A percentile compares a stretch with the other conserved stretches of the same genome.
phyloP scores from a whole-genome alignment of 35 echinoderm and acorn worm genomes.

The Apostichopus californicus region DNA sequence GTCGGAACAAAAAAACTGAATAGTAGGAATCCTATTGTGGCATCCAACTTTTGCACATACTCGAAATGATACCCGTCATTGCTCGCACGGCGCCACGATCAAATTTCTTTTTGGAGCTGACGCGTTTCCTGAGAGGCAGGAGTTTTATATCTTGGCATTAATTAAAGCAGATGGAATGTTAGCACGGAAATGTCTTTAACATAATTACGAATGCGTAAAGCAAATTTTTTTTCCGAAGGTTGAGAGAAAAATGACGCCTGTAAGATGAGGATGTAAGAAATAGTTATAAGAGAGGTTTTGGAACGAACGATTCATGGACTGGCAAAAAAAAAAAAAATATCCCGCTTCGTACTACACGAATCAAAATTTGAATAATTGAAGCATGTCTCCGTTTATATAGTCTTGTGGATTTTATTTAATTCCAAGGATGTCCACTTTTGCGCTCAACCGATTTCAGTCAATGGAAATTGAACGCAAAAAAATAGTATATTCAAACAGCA shows the following conservation, averaged over 20 bases:
- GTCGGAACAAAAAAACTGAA: constrained; percentile 12
- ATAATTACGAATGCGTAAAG: constrained; percentile 54
- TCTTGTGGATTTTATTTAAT: neutral
- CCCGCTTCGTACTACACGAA: neutral
- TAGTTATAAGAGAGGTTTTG: neutral
- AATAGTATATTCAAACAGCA: too few relatives aligned
- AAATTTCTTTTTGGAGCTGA: neutral
- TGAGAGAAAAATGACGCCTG: constrained; percentile 24
- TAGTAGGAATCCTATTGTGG: constrained; percentile 11
- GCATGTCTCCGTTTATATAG: neutral
- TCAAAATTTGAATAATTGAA: constrained; percentile 12
- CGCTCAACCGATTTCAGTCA: neutral
- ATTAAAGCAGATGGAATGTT: constrained; percentile 43
- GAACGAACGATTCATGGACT: neutral
- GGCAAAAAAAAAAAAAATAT: neutral
- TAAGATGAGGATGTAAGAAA: neutral
- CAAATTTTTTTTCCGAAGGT: constrained; percentile 34
- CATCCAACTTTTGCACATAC: constrained; percentile 20
- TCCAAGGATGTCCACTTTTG: constrained; percentile 3
- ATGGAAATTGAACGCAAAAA: neutral
- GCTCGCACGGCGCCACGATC: constrained; percentile 5
- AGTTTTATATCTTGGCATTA: constrained; percentile 38
- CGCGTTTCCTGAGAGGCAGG: neutral
- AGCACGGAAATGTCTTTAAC: constrained; percentile 50
- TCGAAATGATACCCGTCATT: constrained; percentile 15